phyloP scores from a whole-genome alignment of 1,140 invertebrate genomes.

The Drosophila cardini region DNA sequence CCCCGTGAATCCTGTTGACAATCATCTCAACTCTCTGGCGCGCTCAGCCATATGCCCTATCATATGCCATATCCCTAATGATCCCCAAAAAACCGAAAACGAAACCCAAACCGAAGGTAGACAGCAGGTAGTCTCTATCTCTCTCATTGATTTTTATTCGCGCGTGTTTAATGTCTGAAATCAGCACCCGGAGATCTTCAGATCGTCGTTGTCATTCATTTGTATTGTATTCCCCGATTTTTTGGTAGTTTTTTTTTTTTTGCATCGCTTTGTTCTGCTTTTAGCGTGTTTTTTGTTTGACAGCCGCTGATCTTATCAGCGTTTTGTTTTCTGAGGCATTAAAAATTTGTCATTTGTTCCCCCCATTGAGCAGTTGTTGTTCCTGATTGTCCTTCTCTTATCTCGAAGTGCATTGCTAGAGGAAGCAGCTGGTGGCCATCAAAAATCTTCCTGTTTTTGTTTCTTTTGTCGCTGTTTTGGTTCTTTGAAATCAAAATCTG shows the following conservation, averaged over 20 bases:
- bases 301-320: constrained; percentile 80
- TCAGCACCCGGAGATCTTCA: constrained; percentile 71
- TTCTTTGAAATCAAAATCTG: constrained; percentile 42
- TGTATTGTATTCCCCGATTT: constrained; percentile 43
- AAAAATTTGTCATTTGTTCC: constrained; percentile 80
- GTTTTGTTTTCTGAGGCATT: constrained; percentile 80
- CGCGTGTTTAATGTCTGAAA: constrained; percentile 80
- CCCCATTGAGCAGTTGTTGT: constrained; percentile 20
- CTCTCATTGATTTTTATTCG: constrained; percentile 75
- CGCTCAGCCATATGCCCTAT: constrained; percentile 62
- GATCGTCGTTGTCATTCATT: constrained; percentile 72
- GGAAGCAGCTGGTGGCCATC: constrained; percentile 70
- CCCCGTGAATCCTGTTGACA: constrained; percentile 69
- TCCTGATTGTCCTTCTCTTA: constrained; percentile 10
- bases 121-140: constrained; percentile 22
- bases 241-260: constrained; percentile 45
- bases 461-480: constrained; percentile 14
- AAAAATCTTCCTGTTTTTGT: constrained; percentile 8
- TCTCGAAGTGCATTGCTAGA: constrained; percentile 25
- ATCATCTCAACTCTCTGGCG: constrained; percentile 69
- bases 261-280: constrained; percentile 65
- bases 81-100: constrained; percentile 33
- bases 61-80: constrained; percentile 51
- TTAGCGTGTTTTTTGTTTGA: constrained; percentile 45
- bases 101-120: background rate